phyloP scores from a whole-genome alignment of 2,113 vertebrate species.

The Ceuthmochares aereus region DNA sequence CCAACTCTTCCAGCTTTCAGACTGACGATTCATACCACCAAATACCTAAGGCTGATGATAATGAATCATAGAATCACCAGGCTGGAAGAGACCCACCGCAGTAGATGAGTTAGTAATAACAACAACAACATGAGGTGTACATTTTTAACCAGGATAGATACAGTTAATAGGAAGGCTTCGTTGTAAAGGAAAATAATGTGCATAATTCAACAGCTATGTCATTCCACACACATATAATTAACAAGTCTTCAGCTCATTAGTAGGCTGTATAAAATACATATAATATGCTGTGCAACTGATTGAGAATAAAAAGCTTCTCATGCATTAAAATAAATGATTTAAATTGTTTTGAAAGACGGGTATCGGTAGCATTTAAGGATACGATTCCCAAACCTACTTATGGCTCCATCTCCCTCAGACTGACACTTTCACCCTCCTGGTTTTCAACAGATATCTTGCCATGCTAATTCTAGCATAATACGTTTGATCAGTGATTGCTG shows the following conservation, averaged over 20 bases:
- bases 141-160: not conserved
- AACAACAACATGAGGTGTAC: not conserved
- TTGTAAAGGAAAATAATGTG: constrained; percentile 52
- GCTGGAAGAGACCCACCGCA: too few relatives aligned
- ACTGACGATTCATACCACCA: not conserved
- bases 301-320: constrained; percentile 52
- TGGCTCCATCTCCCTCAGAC: not conserved
- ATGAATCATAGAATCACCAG: too few relatives aligned
- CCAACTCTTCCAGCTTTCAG: not conserved
- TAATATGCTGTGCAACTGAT: constrained; percentile 49
- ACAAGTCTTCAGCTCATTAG: constrained; percentile 66
- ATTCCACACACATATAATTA: constrained; percentile 63
- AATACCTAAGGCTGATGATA: not conserved
- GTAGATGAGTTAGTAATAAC: not conserved
- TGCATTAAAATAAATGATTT: constrained; percentile 57
- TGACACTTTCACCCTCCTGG: not conserved
- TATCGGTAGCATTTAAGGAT: not conserved
- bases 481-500: not conserved
- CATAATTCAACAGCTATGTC: constrained; percentile 62
- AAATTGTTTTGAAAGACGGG: constrained; percentile 17
- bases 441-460: not conserved
- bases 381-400: not conserved
- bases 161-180: not conserved
- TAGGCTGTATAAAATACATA: constrained; percentile 67
- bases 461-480: rapidly evolving